Conservation (phyloP, 1,140 invertebrate species). For the Chymomyza costata region DNA sequence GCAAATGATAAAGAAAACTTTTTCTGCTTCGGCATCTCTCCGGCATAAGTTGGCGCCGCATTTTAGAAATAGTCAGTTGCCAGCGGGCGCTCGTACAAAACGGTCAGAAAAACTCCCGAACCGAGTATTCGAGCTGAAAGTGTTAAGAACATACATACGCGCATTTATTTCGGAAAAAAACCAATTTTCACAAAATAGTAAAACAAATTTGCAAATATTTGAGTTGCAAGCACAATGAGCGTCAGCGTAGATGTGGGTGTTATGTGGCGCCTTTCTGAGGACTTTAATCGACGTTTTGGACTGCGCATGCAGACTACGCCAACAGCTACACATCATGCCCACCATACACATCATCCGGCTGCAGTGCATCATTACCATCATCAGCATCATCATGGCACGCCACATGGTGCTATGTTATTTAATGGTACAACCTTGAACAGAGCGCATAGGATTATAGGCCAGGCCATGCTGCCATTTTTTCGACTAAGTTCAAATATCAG, state of each 20-base stretch:
- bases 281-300: conserved; percentile 71
- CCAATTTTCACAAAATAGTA: background rate
- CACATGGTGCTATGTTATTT: conserved; percentile 75
- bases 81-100: conserved; percentile 28
- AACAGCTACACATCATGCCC: conserved; percentile 47
- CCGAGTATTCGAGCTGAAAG: background rate
- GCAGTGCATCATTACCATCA: conserved; percentile 61
- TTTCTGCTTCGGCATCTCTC: background rate
- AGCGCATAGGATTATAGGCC: too few relatives aligned
- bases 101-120: conserved; percentile 30
- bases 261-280: conserved; percentile 75
- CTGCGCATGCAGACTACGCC: conserved; percentile 66
- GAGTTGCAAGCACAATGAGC: conserved; percentile 52
- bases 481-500: too few relatives aligned
- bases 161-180: too few relatives aligned
- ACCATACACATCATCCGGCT: conserved; percentile 45
- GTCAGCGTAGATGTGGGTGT: conserved; percentile 74
- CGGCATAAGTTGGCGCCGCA: background rate
- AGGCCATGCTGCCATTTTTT: too few relatives aligned
- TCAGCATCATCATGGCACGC: conserved; percentile 38
- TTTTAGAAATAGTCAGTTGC: conserved; percentile 40
- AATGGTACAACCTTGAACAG: conserved; percentile 74
- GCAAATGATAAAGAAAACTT: background rate
- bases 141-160: background rate
- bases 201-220: background rate